Evolutionary conservation across 2,888 invertebrate genomes (phyloP), one percentile per base, ranked within the genome.

Genomic region (Strigamia transsilvanica): DNA sequence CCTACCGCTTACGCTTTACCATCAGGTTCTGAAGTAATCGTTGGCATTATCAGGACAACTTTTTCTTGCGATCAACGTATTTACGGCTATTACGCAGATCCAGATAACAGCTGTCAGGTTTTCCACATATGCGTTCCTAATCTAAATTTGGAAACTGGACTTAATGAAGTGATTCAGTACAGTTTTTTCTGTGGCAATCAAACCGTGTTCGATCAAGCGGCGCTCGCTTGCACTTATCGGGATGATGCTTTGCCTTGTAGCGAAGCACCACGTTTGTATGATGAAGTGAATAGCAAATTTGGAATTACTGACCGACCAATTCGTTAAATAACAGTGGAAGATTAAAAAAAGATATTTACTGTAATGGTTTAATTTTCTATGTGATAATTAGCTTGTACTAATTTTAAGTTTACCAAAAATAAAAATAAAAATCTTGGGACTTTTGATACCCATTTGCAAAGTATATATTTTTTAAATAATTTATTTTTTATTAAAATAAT

Each of bases 181-280:
- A 82, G 82, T 10, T 84, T 84, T 82, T 80, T 84, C 32, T 84
- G 84, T 61, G 84, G 84, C 15, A 84, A 84, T 27, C 84, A 84
- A 46, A 84, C 84, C n/a, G 21, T 84, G 4, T 84, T 84, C 78
- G 82, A 84, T 32, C 84, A 84, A n/a, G 83, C 82, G 66, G 80
- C 84, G 13, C 82, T 86, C 32, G 85, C 85, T 4, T 86, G 86
- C 81, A 81, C 84, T 13, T 83, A 84, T 78, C 84, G 84, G 7
- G 84, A 84, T 27, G 84, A 85, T 21, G 84, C 85, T 21, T 84
- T 85, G 6, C 85, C 85, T 13, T 86, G 86, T 80, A 82, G 82
- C 23, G 83, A 85, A 34, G 84, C 85, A 4, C 84, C 84, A 13
- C 84, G 84, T n/a, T 85, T 85, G 83, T 86, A 84, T 79, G 83